Evolutionary conservation across 1,140 invertebrate genomes (phyloP).

Genomic region (Lepidurus apus): DNA sequence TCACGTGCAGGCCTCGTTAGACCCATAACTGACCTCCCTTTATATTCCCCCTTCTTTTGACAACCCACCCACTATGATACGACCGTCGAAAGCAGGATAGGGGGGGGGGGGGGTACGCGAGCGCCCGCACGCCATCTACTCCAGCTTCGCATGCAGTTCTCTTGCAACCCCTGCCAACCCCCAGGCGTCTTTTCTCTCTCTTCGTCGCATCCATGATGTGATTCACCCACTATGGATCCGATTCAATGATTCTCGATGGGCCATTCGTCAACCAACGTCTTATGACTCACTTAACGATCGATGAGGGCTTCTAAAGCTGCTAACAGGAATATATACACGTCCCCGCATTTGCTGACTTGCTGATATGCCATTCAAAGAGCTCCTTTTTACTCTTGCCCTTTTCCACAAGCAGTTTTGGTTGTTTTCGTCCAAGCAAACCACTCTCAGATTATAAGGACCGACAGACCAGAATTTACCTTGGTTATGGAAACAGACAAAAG

Average conservation of each 20-base stretch:
- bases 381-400: background rate
- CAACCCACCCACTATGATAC: slow-evolving; percentile 1
- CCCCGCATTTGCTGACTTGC: slow-evolving; percentile 17
- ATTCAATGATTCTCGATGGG: slow-evolving; percentile 17
- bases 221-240: slow-evolving; percentile 21
- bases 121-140: background rate
- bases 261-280: slow-evolving; percentile 18
- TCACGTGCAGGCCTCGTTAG: slow-evolving; percentile 20
- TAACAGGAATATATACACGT: slow-evolving; percentile 1
- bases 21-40: slow-evolving; percentile 10
- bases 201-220: background rate
- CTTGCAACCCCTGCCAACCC: background rate
- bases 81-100: background rate
- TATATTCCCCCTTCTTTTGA: background rate
- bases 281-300: slow-evolving; percentile 21
- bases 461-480: background rate
- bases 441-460: background rate
- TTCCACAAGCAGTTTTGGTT: background rate
- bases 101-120: background rate
- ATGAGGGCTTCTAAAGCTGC: slow-evolving; percentile 18
- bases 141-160: background rate
- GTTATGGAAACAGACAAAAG: background rate
- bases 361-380: slow-evolving; percentile 8
- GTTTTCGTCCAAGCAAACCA: background rate
- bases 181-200: slow-evolving; percentile 4